These are phyloP conservation scores for Drosophila prostipennis DNA, from an alignment of 2,888 invertebrate species.

Conservation along the genomic window DNA sequence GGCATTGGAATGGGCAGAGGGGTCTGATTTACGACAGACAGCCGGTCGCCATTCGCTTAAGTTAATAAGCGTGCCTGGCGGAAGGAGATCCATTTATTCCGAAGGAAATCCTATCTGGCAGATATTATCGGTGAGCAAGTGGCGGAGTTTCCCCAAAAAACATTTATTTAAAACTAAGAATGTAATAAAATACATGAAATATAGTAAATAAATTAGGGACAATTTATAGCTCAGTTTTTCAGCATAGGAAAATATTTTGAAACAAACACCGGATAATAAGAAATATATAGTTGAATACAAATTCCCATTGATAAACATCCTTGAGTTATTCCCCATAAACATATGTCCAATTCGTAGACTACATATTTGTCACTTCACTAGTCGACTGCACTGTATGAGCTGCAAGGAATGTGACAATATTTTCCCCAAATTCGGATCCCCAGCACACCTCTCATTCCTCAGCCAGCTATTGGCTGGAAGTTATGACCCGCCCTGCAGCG, in stretches of 20 bases:
- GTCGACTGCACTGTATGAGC: background rate
- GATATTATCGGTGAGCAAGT: constrained; percentile 8
- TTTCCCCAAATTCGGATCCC: constrained; percentile 35
- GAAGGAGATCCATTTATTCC: constrained; percentile 45
- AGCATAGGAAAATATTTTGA: too few species aligned
- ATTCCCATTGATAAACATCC: constrained; percentile 1
- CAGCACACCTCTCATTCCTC: constrained; percentile 37
- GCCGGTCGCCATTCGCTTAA: constrained; percentile 65
- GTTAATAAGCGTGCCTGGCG: constrained; percentile 70
- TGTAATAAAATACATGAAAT: background rate
- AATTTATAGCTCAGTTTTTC: too few species aligned
- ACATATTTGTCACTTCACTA: constrained; percentile 2
- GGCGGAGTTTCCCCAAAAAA: background rate
- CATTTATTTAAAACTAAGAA: too few species aligned
- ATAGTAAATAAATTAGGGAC: background rate
- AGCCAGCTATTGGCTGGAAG: constrained; percentile 60
- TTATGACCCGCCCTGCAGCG: constrained; percentile 73
- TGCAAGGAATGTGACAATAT: constrained; percentile 40
- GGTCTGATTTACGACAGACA: constrained; percentile 50
- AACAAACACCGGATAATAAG: too few species aligned
- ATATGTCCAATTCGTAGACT: background rate
- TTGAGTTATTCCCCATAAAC: background rate
- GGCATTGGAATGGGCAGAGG: background rate
- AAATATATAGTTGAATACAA: too few species aligned
- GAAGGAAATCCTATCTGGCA: constrained; percentile 24